Evolutionary conservation across 2,888 invertebrate species (phyloP).

Genomic region (Strigamia crassipes): DNA sequence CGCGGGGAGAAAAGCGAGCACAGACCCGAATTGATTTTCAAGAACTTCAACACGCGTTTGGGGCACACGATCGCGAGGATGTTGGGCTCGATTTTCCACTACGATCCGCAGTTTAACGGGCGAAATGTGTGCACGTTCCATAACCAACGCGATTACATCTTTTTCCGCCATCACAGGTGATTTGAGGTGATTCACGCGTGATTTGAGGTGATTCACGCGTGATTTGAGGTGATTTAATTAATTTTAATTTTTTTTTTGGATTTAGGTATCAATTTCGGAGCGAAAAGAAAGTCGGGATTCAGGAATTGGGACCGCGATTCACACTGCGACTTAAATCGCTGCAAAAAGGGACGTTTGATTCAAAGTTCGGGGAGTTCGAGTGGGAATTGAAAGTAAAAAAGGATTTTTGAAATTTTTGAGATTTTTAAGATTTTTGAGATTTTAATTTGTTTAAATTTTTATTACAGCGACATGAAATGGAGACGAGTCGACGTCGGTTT

Average conservation of each 20-base stretch:
- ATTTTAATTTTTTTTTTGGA: too few relatives aligned
- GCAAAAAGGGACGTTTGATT: slow-evolving; percentile 96
- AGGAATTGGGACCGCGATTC: slow-evolving; percentile 96
- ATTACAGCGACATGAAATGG: slow-evolving; percentile 43
- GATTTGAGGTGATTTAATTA: too few relatives aligned
- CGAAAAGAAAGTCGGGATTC: slow-evolving; percentile 70
- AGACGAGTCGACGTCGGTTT: slow-evolving; percentile 43
- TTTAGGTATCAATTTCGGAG: slow-evolving; percentile 78
- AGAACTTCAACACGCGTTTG: slow-evolving; percentile 92
- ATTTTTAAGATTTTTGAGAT: neutral
- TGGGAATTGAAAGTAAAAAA: slow-evolving; percentile 72
- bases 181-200: too few relatives aligned
- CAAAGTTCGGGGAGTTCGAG: slow-evolving; percentile 94
- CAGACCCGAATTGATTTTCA: slow-evolving; percentile 92
- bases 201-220: too few relatives aligned
- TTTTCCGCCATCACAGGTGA: slow-evolving; percentile 94
- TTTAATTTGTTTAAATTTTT: neutral
- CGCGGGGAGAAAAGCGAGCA: slow-evolving; percentile 76
- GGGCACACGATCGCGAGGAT: slow-evolving; percentile 89
- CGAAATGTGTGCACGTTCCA: slow-evolving; percentile 95
- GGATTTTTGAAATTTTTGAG: too few relatives aligned
- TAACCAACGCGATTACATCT: slow-evolving; percentile 98
- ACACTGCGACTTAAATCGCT: slow-evolving; percentile 88
- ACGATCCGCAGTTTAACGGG: slow-evolving; percentile 93
- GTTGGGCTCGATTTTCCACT: slow-evolving; percentile 92